phyloP scores from a whole-genome alignment of 2,113 vertebrate genomes.

The Anhinga anhinga region DNA sequence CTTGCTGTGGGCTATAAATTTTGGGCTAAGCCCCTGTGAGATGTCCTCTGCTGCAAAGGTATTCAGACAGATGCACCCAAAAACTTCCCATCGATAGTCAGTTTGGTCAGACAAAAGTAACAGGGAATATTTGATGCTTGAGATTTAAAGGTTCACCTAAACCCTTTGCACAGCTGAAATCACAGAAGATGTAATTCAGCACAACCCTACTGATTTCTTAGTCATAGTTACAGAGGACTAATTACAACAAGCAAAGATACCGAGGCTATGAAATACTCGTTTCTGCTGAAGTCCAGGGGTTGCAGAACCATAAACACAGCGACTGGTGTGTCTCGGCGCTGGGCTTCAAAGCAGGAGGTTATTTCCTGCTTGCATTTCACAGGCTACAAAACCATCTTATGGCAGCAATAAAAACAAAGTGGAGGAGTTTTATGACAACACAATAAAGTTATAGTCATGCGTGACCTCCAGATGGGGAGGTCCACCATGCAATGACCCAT shows the following conservation, averaged over 20 bases:
- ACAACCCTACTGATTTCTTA: background rate
- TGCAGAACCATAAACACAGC: background rate
- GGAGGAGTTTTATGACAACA: background rate
- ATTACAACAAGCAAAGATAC: no score
- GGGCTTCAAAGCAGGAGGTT: background rate
- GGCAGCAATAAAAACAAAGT: constrained; percentile 11
- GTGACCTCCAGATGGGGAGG: background rate
- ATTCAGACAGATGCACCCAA: background rate
- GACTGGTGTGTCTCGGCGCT: rapidly evolving
- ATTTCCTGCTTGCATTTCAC: background rate
- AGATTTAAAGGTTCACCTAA: background rate
- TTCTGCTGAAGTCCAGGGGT: background rate
- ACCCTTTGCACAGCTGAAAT: background rate
- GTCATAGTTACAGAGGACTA: background rate
- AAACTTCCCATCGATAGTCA: background rate
- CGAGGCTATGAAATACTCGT: background rate
- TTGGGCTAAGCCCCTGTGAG: background rate
- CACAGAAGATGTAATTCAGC: background rate
- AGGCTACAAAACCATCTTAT: background rate
- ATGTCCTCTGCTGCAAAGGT: background rate
- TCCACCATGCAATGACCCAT: rapidly evolving
- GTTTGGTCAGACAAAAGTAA: background rate
- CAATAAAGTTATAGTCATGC: background rate
- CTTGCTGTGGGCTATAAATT: background rate
- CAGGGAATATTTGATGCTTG: background rate